Conservation (phyloP, 2,888 invertebrate species). For the Phortica magna region DNA sequence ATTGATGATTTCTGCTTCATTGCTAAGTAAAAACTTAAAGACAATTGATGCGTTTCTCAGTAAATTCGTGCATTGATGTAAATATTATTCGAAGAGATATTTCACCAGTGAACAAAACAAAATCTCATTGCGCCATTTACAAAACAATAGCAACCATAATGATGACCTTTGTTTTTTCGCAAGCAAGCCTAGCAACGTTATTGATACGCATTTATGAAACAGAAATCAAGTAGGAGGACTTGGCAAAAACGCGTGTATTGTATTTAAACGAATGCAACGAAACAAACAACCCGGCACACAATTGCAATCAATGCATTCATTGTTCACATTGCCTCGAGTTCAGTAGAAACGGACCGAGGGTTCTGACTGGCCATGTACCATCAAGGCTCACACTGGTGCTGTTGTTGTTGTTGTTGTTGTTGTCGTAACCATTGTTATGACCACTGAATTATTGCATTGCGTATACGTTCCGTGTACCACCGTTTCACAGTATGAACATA, state of each 20-base stretch:
- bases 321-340: background rate
- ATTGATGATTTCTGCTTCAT: too few species aligned
- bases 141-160: background rate
- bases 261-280: background rate
- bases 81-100: too few species aligned
- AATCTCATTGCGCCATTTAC: too few species aligned
- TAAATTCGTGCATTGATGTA: too few species aligned
- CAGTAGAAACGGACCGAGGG: background rate
- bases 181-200: background rate
- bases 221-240: background rate
- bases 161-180: background rate
- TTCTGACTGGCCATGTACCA: slow-evolving; percentile 38
- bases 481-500: too few species aligned
- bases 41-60: too few species aligned
- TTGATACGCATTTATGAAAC: background rate
- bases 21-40: too few species aligned
- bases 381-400: slow-evolving; percentile 8
- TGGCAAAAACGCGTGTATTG: background rate
- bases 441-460: background rate
- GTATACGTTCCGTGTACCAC: background rate
- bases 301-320: slow-evolving; percentile 7
- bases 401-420: slow-evolving; percentile 33
- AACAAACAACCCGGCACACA: background rate
- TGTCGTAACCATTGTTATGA: slow-evolving; percentile 27
- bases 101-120: too few species aligned